Evolutionary conservation across 92 coral and sea anemone species (phyloP).

Genomic region (Virgularia gustaviana): DNA sequence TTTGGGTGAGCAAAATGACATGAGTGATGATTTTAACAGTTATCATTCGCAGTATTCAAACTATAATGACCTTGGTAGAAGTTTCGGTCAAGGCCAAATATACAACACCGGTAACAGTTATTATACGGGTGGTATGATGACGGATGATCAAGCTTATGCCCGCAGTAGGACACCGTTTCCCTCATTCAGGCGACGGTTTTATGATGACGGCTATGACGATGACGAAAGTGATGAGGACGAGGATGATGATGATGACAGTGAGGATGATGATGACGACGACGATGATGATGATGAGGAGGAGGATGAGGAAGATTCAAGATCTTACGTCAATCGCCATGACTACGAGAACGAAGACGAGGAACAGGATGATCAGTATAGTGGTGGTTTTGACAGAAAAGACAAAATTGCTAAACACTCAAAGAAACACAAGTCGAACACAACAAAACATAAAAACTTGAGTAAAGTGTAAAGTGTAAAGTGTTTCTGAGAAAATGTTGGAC

Average conservation of each 20-base stretch:
- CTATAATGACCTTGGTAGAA: not conserved
- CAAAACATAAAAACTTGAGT: no score
- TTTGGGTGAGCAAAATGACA: conserved; percentile 4
- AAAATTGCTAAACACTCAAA: conserved; percentile 24
- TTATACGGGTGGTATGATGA: not conserved
- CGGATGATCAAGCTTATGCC: conserved; percentile 2
- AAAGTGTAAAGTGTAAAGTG: no score
- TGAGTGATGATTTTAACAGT: not conserved
- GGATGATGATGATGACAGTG: conserved; percentile 9
- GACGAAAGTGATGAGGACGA: not conserved
- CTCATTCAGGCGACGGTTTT: not conserved
- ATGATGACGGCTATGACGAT: conserved; percentile 6
- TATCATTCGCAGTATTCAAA: not conserved
- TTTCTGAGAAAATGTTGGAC: no score
- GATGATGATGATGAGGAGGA: conserved; percentile 19
- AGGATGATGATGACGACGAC: conserved; percentile 20
- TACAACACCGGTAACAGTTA: conserved; percentile 13
- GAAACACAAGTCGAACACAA: no score
- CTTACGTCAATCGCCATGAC: conserved; percentile 20
- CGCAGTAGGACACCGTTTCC: conserved; percentile 21
- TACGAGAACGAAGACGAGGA: conserved; percentile 11
- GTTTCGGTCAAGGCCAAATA: conserved; percentile 13
- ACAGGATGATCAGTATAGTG: conserved; percentile 1
- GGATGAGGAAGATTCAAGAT: conserved; percentile 12
- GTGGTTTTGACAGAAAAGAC: conserved; percentile 26